These are phyloP conservation scores for Nesidiocoris tenuis DNA, from an alignment of 2,888 invertebrate genomes.

Conservation along the genomic window DNA sequence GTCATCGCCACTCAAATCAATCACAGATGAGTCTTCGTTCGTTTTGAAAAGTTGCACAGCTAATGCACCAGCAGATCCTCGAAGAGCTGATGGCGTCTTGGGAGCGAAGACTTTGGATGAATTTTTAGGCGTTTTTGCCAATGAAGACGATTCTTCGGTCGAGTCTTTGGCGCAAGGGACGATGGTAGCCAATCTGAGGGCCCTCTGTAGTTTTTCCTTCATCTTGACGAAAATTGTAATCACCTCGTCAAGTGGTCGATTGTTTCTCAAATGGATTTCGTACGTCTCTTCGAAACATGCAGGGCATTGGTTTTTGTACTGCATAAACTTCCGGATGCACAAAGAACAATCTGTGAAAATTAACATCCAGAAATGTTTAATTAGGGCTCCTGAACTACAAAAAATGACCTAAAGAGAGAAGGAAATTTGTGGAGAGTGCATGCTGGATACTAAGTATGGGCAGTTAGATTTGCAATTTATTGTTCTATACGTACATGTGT, in stretches of 20 bases:
- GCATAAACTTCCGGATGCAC: slow-evolving; percentile 58
- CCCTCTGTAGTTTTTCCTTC: slow-evolving; percentile 53
- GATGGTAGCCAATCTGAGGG: slow-evolving; percentile 50
- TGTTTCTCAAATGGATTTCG: slow-evolving; percentile 57
- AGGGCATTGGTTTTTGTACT: slow-evolving; percentile 58
- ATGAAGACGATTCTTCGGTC: not conserved
- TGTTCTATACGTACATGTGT: slow-evolving; percentile 58
- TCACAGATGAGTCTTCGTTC: not conserved
- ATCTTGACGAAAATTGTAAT: slow-evolving; percentile 53
- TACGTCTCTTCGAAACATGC: slow-evolving; percentile 56
- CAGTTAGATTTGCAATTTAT: too few species aligned
- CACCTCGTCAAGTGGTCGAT: slow-evolving; percentile 57
- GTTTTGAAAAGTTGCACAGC: slow-evolving; percentile 26
- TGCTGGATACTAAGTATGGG: too few species aligned
- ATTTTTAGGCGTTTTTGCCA: not conserved
- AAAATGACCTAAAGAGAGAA: not conserved
- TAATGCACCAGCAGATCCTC: not conserved
- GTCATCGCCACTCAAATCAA: not conserved
- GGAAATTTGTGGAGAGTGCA: too few species aligned
- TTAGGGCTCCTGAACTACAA: not conserved
- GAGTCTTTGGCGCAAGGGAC: not conserved
- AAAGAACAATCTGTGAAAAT: slow-evolving; percentile 58
- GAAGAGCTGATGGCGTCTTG: slow-evolving; percentile 15
- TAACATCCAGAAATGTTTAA: not conserved
- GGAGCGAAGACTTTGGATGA: slow-evolving; percentile 5